Base-by-base conservation (phyloP, 1,140 invertebrate genomes). In the Saccostrea cuccullata region DNA sequence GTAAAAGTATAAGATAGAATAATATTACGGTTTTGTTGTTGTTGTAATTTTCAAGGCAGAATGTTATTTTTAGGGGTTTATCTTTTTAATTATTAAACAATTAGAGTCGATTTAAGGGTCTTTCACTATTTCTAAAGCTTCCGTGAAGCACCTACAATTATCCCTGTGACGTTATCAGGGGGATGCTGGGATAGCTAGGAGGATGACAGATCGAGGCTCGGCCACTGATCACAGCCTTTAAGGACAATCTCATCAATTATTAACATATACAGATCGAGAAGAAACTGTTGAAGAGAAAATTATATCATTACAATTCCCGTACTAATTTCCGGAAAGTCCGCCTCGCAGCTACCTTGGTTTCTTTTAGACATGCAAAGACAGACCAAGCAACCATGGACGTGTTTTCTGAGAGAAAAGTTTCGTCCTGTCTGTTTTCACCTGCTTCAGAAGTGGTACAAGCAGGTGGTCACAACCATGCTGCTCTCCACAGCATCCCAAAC, bases 191-290 rank as follows among this genome's bases (percentile, higher is more conserved):
- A 73, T 73, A 73, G 70, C 70, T 8, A 73, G 23, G 1, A 26
- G 23, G 15, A 73, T 73, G 70, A 73, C 70, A 73, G 26, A 73
- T 73, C 58, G 58, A 64, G 58, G 26, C 70, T 64, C 70, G 70
- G 30, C 26, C 70, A 15, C 70, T 30, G 70, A 73, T 73, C 70
- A 73, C 70, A 73, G 30, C 23, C 70, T 36, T 73, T 73, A 73
- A 36, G 70, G 70, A 73, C 70, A 73, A 73, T 73, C 70, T 73
- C 70, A 73, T 73, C 70, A 73, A 73, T 73, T 73, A 73, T 73
- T 73, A 73, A 73, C 70, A 73, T 73, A 73, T 73, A 73, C 70
- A 73, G 26, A 30, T 73, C 70, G 70, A 36, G 70, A 73, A 73
- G 70, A 73, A 73, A 73, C 70, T 73, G 70, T 73, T 73, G 15